Percentiles rank a stretch among this genome's conserved stretches.
These are phyloP conservation scores for Odontothrips loti DNA, from an alignment of 2,888 invertebrate species.

Conservation along the genomic window DNA sequence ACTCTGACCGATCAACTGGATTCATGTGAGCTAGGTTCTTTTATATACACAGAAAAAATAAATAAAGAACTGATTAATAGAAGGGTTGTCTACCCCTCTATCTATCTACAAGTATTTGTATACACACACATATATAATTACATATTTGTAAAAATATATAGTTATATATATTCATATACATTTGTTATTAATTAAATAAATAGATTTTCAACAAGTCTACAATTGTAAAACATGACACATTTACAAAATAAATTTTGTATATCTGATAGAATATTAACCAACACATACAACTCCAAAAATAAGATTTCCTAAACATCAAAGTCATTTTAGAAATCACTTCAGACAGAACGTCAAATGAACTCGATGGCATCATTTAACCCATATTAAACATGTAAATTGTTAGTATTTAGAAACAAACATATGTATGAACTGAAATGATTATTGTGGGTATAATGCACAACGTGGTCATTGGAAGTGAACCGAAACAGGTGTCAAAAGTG, in stretches of 20 bases:
- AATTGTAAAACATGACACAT: neutral
- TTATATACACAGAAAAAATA: slow-evolving; percentile 9
- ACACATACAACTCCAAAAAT: no score
- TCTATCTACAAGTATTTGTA: neutral
- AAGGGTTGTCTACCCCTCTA: neutral
- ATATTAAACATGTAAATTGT: neutral
- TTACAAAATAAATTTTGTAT: neutral
- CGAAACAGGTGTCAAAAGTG: no score
- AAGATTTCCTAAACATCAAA: no score
- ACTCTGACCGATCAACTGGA: neutral
- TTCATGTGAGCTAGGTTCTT: neutral
- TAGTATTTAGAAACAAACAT: slow-evolving; percentile 10
- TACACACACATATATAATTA: slow-evolving; percentile 11
- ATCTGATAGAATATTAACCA: neutral
- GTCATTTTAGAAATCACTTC: neutral
- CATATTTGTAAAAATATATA: neutral
- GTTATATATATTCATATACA: neutral
- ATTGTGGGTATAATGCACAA: neutral
- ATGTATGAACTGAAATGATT: neutral
- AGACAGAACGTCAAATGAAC: neutral
- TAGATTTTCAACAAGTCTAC: neutral
- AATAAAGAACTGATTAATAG: neutral
- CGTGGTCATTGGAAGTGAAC: no score
- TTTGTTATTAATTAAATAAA: slow-evolving; percentile 12
- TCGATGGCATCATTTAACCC: neutral